phyloP scores from a whole-genome alignment of 2,888 invertebrate species.

The Conops quadrifasciatus region DNA sequence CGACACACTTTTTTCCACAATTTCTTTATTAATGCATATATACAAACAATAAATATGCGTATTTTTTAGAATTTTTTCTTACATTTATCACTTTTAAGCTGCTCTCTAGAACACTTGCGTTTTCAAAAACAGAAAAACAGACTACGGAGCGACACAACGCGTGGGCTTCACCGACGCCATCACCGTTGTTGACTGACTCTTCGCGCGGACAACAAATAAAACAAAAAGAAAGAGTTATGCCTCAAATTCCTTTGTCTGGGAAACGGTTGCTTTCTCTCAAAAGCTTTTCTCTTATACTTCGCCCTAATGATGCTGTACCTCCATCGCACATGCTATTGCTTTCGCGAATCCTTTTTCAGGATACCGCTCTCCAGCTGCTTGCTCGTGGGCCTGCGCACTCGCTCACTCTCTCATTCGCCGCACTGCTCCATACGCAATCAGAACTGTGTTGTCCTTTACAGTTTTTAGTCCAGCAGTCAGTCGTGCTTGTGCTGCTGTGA shows the following conservation, averaged over 20 bases:
- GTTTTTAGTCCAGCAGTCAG: background rate
- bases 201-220: too few relatives aligned
- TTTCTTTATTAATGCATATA: background rate
- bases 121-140: too few relatives aligned
- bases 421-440: background rate
- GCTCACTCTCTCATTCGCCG: background rate
- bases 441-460: background rate
- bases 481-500: too few relatives aligned
- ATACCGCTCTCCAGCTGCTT: background rate
- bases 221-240: background rate
- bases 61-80: background rate
- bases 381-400: background rate
- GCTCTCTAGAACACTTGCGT: too few relatives aligned
- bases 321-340: background rate
- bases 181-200: slow-evolving; percentile 26
- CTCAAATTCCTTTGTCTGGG: background rate
- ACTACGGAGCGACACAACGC: background rate
- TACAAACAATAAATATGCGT: background rate
- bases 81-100: background rate
- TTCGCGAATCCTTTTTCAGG: background rate
- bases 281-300: slow-evolving; percentile 25
- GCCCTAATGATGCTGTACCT: background rate
- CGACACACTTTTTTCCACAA: background rate
- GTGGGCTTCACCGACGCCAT: slow-evolving; percentile 17
- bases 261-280: background rate